These are phyloP conservation scores for Phenganax stokvisi DNA, from an alignment of 92 coral and sea anemone species.

Conservation along the genomic window DNA sequence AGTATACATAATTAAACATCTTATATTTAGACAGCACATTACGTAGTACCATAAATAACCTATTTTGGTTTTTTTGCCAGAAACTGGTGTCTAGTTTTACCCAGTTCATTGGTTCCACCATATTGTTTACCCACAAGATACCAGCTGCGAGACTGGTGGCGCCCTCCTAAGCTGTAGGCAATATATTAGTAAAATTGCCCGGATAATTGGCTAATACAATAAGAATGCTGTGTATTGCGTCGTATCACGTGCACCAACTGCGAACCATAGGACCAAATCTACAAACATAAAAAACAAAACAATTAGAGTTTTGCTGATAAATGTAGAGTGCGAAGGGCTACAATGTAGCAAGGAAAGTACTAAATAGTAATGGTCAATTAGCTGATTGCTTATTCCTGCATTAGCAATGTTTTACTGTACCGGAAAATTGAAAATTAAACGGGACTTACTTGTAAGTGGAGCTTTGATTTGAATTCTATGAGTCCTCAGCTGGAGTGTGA, in stretches of 20 bases:
- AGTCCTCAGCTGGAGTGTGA: too few species aligned
- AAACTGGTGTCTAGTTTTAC: background rate
- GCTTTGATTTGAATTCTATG: too few species aligned
- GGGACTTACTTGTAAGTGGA: too few species aligned
- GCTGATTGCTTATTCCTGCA: too few species aligned
- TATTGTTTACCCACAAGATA: background rate
- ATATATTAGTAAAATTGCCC: constrained; percentile 54
- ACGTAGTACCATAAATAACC: background rate
- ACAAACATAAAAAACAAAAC: background rate
- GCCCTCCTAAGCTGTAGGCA: constrained; percentile 39
- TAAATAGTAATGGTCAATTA: too few species aligned
- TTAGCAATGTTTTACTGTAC: too few species aligned
- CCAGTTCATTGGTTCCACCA: background rate
- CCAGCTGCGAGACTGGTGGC: constrained; percentile 42
- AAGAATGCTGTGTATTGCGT: constrained; percentile 50
- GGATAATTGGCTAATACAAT: constrained; percentile 35
- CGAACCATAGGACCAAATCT: constrained; percentile 60
- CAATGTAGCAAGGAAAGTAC: too few species aligned
- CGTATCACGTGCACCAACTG: constrained; percentile 56
- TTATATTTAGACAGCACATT: background rate
- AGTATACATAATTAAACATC: too few species aligned
- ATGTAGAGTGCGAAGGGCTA: too few species aligned
- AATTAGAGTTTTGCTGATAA: too few species aligned
- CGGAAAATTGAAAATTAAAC: too few species aligned
- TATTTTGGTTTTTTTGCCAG: background rate